Evolutionary conservation across 2,113 vertebrate genomes (phyloP).

Genomic region (Echinops telfairi): DNA sequence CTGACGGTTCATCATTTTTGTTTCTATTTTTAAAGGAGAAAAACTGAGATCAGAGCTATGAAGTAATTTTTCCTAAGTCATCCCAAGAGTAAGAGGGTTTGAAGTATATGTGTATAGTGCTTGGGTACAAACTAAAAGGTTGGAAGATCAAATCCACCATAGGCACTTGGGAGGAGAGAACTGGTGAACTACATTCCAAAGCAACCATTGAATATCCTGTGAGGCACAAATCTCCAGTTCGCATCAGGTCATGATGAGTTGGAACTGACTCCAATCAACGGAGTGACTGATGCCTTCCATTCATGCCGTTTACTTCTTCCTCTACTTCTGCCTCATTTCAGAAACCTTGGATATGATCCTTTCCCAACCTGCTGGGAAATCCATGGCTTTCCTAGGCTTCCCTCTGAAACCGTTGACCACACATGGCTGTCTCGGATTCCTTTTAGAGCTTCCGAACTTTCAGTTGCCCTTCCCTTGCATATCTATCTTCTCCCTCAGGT

Average conservation of each 20-base stretch:
- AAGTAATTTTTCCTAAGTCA: not conserved
- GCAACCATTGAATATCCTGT: not conserved
- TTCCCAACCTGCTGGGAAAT: not conserved
- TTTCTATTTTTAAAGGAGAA: not conserved
- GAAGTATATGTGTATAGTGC: not conserved
- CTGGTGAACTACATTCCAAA: not conserved
- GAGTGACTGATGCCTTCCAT: not conserved
- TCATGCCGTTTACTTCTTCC: not conserved
- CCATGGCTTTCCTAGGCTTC: not conserved
- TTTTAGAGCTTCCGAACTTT: not conserved
- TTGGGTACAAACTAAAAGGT: not conserved
- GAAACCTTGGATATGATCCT: not conserved
- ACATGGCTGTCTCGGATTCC: not conserved
- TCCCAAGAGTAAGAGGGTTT: not conserved
- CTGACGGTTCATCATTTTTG: not conserved
- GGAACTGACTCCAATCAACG: not conserved
- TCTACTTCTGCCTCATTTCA: not conserved
- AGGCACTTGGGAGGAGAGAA: not conserved
- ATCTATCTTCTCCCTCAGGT: not conserved
- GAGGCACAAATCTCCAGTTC: not conserved
- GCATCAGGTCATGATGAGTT: not conserved
- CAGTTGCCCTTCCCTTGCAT: not conserved
- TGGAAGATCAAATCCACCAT: not conserved
- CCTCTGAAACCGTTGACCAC: not conserved
- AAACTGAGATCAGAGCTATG: slow-evolving; percentile 18